Conservation (phyloP, 2,888 invertebrate species). For the Sminthurinus aureus region DNA sequence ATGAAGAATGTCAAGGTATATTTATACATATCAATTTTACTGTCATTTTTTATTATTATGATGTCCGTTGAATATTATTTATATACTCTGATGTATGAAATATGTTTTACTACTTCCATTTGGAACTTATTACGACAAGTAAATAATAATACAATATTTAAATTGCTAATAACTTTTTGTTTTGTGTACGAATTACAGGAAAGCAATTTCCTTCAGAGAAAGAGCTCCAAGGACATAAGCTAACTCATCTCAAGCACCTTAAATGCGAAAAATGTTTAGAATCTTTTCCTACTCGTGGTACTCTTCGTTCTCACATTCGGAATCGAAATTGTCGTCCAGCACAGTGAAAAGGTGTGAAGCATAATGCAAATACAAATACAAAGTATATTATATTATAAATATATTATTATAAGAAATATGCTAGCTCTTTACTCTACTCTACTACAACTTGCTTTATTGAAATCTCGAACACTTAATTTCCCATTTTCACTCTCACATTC, state of each 20-base stretch:
- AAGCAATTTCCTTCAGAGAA: background rate
- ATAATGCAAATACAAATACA: background rate
- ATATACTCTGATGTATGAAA: too few species aligned
- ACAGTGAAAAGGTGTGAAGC: background rate
- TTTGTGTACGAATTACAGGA: too few species aligned
- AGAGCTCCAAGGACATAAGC: background rate
- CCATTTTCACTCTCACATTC: background rate
- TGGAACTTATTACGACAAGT: too few species aligned
- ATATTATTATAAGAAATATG: background rate
- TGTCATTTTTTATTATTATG: too few species aligned
- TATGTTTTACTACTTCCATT: too few species aligned
- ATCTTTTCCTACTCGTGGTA: background rate
- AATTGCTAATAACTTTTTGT: too few species aligned
- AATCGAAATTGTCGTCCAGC: background rate
- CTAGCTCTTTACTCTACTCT: background rate
- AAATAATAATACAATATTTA: too few species aligned
- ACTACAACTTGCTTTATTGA: background rate
- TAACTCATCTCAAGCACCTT: background rate
- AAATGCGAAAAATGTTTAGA: background rate
- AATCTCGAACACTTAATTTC: background rate
- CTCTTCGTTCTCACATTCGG: background rate
- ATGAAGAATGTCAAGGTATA: background rate
- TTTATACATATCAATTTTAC: too few species aligned
- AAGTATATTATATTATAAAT: background rate
- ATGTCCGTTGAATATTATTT: too few species aligned